Conservation (phyloP, 2,888 invertebrate species). For the Adineta ricciae region DNA sequence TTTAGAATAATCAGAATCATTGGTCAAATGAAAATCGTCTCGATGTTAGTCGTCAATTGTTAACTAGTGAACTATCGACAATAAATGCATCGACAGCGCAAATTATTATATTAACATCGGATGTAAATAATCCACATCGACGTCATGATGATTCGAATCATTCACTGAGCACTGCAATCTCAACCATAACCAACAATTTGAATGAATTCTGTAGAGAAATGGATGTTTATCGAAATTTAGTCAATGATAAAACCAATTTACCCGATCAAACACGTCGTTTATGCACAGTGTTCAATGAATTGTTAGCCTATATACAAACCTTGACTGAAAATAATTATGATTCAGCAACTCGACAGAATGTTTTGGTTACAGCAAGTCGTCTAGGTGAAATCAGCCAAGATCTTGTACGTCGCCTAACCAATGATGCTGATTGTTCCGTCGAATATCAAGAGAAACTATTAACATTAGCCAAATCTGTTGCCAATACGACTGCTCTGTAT, state of each 20-base stretch:
- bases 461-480: slow-evolving; percentile 86
- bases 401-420: slow-evolving; percentile 11
- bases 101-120: slow-evolving; percentile 52
- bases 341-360: slow-evolving; percentile 25
- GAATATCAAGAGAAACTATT: slow-evolving; percentile 68
- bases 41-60: slow-evolving; percentile 89
- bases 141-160: slow-evolving; percentile 8
- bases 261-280: slow-evolving; percentile 81
- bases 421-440: background rate
- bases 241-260: slow-evolving; percentile 72
- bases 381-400: slow-evolving; percentile 31
- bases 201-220: slow-evolving; percentile 85
- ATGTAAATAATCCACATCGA: background rate
- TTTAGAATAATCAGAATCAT: background rate
- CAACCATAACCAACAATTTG: slow-evolving; percentile 65
- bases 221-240: slow-evolving; percentile 71
- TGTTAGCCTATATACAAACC: slow-evolving; percentile 87
- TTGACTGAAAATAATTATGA: background rate
- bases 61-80: slow-evolving; percentile 89
- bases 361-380: slow-evolving; percentile 27
- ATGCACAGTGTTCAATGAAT: slow-evolving; percentile 77
- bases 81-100: slow-evolving; percentile 99
- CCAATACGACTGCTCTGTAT: slow-evolving; percentile 88
- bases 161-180: slow-evolving; percentile 24
- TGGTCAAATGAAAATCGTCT: background rate